These are phyloP conservation scores for Nomada flava DNA, from an alignment of 2,888 invertebrate species.

Conservation along the genomic window DNA sequence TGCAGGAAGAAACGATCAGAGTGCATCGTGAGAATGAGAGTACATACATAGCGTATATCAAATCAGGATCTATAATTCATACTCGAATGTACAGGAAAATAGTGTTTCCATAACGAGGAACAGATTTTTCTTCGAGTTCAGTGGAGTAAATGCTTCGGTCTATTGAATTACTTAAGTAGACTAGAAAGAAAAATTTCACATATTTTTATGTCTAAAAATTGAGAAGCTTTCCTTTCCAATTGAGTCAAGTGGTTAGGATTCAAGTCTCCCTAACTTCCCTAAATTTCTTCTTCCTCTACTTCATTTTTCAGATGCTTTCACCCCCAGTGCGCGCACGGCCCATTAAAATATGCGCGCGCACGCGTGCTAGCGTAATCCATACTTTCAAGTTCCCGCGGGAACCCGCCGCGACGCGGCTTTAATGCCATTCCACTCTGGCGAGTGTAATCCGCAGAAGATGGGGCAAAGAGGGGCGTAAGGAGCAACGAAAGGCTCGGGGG, in stretches of 20 bases:
- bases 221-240: too few relatives aligned
- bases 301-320: slow-evolving; percentile 13
- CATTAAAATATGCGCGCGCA: slow-evolving; percentile 74
- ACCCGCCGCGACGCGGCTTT: slow-evolving; percentile 45
- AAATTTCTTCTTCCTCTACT: slow-evolving; percentile 20
- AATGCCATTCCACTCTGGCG: slow-evolving; percentile 50
- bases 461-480: not conserved
- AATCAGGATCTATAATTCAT: not conserved
- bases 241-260: too few relatives aligned
- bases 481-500: not conserved
- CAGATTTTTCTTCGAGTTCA: not conserved
- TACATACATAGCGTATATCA: not conserved
- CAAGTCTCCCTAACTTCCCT: slow-evolving; percentile 3
- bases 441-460: slow-evolving; percentile 59
- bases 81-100: not conserved
- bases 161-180: too few relatives aligned
- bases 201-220: too few relatives aligned
- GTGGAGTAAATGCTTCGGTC: not conserved
- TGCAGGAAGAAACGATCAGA: slow-evolving; percentile 25
- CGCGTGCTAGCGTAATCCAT: slow-evolving; percentile 72
- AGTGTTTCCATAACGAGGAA: too few relatives aligned
- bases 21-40: slow-evolving; percentile 14
- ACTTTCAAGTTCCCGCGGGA: slow-evolving; percentile 66
- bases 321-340: slow-evolving; percentile 31
- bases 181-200: too few relatives aligned